Evolutionary conservation across 2,113 vertebrate species (phyloP).

Genomic region (Lampris incognitus): DNA sequence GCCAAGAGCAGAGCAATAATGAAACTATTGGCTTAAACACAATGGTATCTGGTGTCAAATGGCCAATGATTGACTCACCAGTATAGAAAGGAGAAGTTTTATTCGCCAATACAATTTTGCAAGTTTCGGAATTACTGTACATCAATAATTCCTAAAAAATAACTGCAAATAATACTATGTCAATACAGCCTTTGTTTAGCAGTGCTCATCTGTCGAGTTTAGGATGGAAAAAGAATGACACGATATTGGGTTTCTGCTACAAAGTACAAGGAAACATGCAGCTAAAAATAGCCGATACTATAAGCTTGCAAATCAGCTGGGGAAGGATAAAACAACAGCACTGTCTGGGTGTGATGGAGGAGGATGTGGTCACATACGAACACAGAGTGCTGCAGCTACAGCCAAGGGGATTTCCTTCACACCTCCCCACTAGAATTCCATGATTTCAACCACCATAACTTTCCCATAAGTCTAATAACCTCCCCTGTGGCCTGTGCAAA

Average conservation of each 20-base stretch:
- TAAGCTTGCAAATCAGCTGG: constrained; percentile 66
- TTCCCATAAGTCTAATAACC: constrained; percentile 75
- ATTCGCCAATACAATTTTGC: too few relatives aligned
- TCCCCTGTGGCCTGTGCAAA: constrained; percentile 58
- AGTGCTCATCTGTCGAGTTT: too few relatives aligned
- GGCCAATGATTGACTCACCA: constrained; percentile 57
- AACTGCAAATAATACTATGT: too few relatives aligned
- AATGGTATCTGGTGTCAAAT: constrained; percentile 30
- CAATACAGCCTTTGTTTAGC: too few relatives aligned
- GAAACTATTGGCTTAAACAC: too few relatives aligned
- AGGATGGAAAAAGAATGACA: too few relatives aligned
- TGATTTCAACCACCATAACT: constrained; percentile 74
- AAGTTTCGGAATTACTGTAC: too few relatives aligned
- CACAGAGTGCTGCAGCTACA: constrained; percentile 44
- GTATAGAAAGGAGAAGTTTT: too few relatives aligned
- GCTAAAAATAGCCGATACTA: constrained; percentile 75
- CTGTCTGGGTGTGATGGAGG: constrained; percentile 33
- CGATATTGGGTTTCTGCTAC: neutral
- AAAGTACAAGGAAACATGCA: constrained; percentile 47
- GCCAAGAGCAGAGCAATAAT: too few relatives aligned
- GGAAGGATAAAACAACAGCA: neutral
- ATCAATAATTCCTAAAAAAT: too few relatives aligned
- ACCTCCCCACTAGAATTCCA: constrained; percentile 73
- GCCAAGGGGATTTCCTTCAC: constrained; percentile 52
- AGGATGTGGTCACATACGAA: constrained; percentile 39